phyloP scores from a whole-genome alignment of 2,113 vertebrate genomes.

The Zosterops borbonicus region DNA sequence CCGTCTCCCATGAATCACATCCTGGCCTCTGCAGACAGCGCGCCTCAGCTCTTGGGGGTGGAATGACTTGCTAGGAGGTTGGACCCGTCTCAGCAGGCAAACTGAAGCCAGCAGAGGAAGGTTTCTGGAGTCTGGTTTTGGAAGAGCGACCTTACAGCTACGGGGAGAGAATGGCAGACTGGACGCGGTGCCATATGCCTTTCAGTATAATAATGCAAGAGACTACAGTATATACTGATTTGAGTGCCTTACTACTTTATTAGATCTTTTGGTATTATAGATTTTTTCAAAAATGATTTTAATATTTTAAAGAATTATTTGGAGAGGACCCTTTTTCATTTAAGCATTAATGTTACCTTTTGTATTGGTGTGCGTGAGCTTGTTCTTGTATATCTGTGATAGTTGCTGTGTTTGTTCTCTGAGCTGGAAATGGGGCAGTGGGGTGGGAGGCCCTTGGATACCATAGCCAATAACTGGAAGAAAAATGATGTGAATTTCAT shows the following conservation, averaged over 20 bases:
- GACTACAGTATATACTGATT: slow-evolving; percentile 69
- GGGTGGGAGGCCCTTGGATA: slow-evolving; percentile 70
- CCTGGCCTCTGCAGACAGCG: slow-evolving; percentile 71
- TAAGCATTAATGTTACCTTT: slow-evolving; percentile 80
- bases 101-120: slow-evolving; percentile 49
- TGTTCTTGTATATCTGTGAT: slow-evolving; percentile 77
- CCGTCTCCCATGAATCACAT: slow-evolving; percentile 77
- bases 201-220: slow-evolving; percentile 63
- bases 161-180: slow-evolving; percentile 24
- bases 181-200: slow-evolving; percentile 73
- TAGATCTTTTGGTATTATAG: slow-evolving; percentile 80
- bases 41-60: slow-evolving; percentile 78
- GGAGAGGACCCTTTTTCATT: slow-evolving; percentile 75
- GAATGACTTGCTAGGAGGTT: slow-evolving; percentile 77
- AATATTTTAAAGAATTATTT: slow-evolving; percentile 84
- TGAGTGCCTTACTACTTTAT: slow-evolving; percentile 97
- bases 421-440: slow-evolving; percentile 74
- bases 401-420: slow-evolving; percentile 74
- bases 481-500: slow-evolving; percentile 71
- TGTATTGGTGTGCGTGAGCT: slow-evolving; percentile 74
- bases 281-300: slow-evolving; percentile 75
- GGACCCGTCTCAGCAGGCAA: background rate
- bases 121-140: background rate
- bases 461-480: slow-evolving; percentile 83
- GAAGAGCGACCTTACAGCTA: background rate